phyloP scores from a whole-genome alignment of 1,140 invertebrate species.

The Gryon sp. region DNA sequence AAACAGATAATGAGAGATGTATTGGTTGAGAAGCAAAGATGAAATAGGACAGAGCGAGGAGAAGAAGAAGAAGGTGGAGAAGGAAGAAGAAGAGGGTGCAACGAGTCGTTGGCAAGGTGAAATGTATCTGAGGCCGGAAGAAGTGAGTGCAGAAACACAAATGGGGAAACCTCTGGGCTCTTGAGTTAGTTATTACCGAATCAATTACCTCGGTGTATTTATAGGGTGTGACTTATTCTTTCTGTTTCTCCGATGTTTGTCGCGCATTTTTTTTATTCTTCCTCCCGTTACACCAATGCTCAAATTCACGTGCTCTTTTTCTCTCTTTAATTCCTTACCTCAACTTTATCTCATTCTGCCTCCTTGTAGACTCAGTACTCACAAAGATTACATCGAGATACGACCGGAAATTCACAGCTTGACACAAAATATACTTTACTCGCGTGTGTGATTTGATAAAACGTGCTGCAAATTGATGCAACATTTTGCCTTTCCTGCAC shows the following conservation, averaged over 20 bases:
- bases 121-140: slow-evolving; percentile 52
- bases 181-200: slow-evolving; percentile 79
- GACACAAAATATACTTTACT: slow-evolving; percentile 21
- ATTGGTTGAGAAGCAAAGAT: neutral
- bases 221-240: slow-evolving; percentile 77
- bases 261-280: slow-evolving; percentile 47
- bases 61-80: no score
- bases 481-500: no score
- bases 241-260: slow-evolving; percentile 57
- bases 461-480: no score
- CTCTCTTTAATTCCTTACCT: slow-evolving; percentile 46
- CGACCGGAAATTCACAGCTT: slow-evolving; percentile 62
- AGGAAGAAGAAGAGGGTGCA: slow-evolving; percentile 49
- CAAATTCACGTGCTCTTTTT: slow-evolving; percentile 18
- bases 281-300: slow-evolving; percentile 44
- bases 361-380: slow-evolving; percentile 48
- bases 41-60: neutral
- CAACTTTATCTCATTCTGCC: slow-evolving; percentile 55
- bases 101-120: slow-evolving; percentile 35
- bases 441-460: no score
- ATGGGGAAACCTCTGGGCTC: slow-evolving; percentile 61
- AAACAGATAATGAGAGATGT: neutral
- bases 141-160: slow-evolving; percentile 55
- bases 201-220: slow-evolving; percentile 77
- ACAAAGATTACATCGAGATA: slow-evolving; percentile 71